Evolutionary conservation across 2,113 vertebrate genomes (phyloP), one percentile per base, ranked within the genome.

Genomic region (Anolis carolinensis): DNA sequence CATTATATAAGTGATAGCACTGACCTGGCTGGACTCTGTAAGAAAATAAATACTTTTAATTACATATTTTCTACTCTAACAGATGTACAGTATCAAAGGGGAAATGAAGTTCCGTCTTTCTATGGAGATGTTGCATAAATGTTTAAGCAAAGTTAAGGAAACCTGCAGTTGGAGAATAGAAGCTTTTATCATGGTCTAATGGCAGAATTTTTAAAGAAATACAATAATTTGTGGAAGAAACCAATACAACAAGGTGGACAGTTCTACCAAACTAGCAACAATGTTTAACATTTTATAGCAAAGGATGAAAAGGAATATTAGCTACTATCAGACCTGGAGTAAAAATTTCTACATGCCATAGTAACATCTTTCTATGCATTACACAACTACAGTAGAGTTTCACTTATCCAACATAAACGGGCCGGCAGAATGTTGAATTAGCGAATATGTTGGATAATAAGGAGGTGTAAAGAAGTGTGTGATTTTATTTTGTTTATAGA

Each of bases 1-100:
- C 95, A 0, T 99, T 99, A 93, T 99, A 99, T 14, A 99, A 96
- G 90, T 99, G 99, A 76, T 98, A 99, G 87, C 99, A 99, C 94
- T 98, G 97, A 52, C 99, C 99, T 74, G 98, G 98, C 84, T 98
- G 96, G 81, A 99, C 99, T 95, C 99, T 99, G 93, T 0, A 89
- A 82, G 59, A 92, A 67, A 27, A n/a, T 1, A 89, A 75, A 75
- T 16, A 32, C 67, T 48, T 25, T 9, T 0, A n/a, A 92, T 84
- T 18, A 72, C 4, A 0, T 68, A 7, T 5, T 2, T 0, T 11
- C 30, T 78, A 75, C 5, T 4, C 1, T 0, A 62, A 16, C 4
- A 80, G 34, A 65, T 9, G 18, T 13, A 36, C 44, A 55, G 10
- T 55, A 36, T 13, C 21, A n/a, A 63, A 3, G 62, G 77, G 67